Evolutionary conservation across 2,888 invertebrate species (phyloP).

Genomic region (Drosophila longiperda): DNA sequence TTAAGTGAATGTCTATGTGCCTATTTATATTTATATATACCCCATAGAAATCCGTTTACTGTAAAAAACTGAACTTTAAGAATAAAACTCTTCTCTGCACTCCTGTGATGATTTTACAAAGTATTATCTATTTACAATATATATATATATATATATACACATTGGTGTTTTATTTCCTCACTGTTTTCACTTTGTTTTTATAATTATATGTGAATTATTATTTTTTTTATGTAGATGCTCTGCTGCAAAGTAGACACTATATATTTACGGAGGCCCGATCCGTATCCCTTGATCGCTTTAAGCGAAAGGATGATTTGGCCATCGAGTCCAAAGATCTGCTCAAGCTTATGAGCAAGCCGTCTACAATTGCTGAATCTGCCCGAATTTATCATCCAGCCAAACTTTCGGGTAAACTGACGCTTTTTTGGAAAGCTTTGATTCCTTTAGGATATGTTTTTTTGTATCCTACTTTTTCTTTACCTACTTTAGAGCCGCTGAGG

Average conservation of each 20-base stretch:
- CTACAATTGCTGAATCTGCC: slow-evolving; percentile 40
- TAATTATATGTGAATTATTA: slow-evolving; percentile 4
- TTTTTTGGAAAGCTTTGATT: background rate
- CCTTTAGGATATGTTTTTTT: slow-evolving; percentile 11
- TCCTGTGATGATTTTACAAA: slow-evolving; percentile 69
- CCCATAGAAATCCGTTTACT: slow-evolving; percentile 31
- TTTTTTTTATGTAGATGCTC: slow-evolving; percentile 47
- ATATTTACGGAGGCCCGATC: slow-evolving; percentile 71
- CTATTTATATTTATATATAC: slow-evolving; percentile 22
- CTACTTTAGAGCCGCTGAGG: slow-evolving; percentile 42
- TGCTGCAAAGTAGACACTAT: slow-evolving; percentile 59
- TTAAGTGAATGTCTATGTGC: slow-evolving; percentile 55
- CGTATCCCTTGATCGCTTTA: slow-evolving; percentile 78
- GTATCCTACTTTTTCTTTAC: background rate
- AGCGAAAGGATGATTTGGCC: slow-evolving; percentile 21
- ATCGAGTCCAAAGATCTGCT: slow-evolving; percentile 7
- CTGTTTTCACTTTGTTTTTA: slow-evolving; percentile 5
- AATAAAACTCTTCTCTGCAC: slow-evolving; percentile 73
- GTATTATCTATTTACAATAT: slow-evolving; percentile 40
- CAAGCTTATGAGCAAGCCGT: slow-evolving; percentile 44
- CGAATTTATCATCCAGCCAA: slow-evolving; percentile 25
- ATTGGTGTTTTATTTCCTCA: slow-evolving; percentile 47
- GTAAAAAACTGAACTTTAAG: slow-evolving; percentile 25
- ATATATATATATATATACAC: slow-evolving; percentile 8
- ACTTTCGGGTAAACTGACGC: slow-evolving; percentile 40